Conservation (phyloP, 2,888 invertebrate species). For the Synanthedon vespiformis region DNA sequence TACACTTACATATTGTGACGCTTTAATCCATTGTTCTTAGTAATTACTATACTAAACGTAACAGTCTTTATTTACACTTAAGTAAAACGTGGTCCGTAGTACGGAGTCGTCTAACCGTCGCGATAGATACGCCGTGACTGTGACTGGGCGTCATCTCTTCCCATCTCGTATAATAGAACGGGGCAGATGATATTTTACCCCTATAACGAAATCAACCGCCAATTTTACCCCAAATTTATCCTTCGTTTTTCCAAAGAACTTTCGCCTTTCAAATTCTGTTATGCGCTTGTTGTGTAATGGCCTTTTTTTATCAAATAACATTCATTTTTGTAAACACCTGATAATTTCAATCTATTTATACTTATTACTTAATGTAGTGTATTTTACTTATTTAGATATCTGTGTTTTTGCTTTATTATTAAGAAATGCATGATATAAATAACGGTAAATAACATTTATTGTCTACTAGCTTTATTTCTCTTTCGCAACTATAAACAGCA, state of each 20-base stretch:
- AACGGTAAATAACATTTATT: too few species aligned
- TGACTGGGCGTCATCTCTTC: conserved; percentile 3
- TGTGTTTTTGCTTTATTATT: too few species aligned
- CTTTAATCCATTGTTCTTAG: conserved; percentile 43
- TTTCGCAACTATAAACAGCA: too few species aligned
- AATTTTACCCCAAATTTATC: conserved; percentile 17
- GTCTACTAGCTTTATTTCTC: too few species aligned
- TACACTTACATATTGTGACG: conserved; percentile 41
- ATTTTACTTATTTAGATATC: too few species aligned
- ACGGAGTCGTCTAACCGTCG: conserved; percentile 1
- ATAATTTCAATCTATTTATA: too few species aligned
- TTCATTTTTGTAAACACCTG: too few species aligned
- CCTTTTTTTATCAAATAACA: too few species aligned
- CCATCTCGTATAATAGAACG: not conserved
- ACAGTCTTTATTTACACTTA: not conserved
- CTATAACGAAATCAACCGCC: conserved; percentile 22
- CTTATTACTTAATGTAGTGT: too few species aligned
- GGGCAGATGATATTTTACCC: conserved; percentile 12
- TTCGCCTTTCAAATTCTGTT: too few species aligned
- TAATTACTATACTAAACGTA: not conserved
- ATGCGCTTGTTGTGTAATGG: too few species aligned
- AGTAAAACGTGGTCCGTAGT: not conserved
- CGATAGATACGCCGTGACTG: conserved; percentile 7
- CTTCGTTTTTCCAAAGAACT: conserved; percentile 1
- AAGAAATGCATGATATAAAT: too few species aligned